A percentile compares a stretch with the other conserved stretches of the same genome.
These are phyloP conservation scores for Drosophila fuyamai DNA, from an alignment of 1,140 invertebrate species.

Conservation along the genomic window DNA sequence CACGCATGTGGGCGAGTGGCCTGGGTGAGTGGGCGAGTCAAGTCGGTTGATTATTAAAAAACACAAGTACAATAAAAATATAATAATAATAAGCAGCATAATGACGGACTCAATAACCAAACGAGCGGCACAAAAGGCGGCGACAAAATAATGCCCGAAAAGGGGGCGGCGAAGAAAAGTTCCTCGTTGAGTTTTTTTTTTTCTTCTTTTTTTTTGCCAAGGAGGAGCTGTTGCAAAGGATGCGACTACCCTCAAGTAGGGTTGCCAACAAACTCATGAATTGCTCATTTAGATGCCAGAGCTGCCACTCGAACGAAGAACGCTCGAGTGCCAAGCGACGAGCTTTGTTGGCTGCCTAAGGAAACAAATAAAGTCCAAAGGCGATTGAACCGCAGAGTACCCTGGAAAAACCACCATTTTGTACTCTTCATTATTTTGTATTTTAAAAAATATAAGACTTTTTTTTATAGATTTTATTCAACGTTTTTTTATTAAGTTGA, in stretches of 20 bases:
- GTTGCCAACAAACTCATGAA: slow-evolving; percentile 79
- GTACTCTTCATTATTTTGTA: no score
- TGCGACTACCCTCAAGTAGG: slow-evolving; percentile 60
- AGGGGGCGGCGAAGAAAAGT: slow-evolving; percentile 1
- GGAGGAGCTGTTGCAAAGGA: slow-evolving; percentile 33
- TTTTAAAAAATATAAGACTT: no score
- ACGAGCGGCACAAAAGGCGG: slow-evolving; percentile 49
- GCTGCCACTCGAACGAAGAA: slow-evolving; percentile 64
- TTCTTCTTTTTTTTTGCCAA: background rate
- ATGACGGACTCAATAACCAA: slow-evolving; percentile 52
- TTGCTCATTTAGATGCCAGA: slow-evolving; percentile 79
- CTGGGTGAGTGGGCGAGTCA: slow-evolving; percentile 41
- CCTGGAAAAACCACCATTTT: background rate
- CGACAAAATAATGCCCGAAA: slow-evolving; percentile 29
- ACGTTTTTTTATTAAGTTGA: no score
- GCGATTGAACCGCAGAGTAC: background rate
- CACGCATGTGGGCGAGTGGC: slow-evolving; percentile 67
- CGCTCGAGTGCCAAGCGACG: slow-evolving; percentile 56
- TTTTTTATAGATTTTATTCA: no score
- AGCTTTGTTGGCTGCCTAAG: slow-evolving; percentile 33
- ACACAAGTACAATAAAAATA: slow-evolving; percentile 75
- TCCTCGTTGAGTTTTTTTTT: slow-evolving; percentile 11
- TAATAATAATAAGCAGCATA: slow-evolving; percentile 64
- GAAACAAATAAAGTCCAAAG: background rate
- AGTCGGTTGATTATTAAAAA: slow-evolving; percentile 77